phyloP scores from a whole-genome alignment of 2,113 vertebrate species.

The Maccullochella peelii region DNA sequence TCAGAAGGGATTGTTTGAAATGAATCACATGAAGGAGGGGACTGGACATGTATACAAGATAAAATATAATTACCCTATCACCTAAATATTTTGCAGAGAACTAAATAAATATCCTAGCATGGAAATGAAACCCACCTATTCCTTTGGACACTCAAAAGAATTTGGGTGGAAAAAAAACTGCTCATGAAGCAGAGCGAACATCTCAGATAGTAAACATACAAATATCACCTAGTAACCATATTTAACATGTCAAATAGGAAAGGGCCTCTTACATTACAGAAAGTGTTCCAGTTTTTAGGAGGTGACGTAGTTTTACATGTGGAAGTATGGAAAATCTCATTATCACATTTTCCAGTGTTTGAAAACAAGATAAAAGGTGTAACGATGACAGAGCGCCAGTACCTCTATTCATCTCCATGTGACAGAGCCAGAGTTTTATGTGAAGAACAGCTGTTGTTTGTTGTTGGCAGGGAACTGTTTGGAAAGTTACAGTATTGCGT shows the following conservation, averaged over 20 bases:
- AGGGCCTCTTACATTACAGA: constrained; percentile 13
- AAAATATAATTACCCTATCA: constrained; percentile 82
- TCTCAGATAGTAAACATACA: constrained; percentile 58
- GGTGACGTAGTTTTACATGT: constrained; percentile 32
- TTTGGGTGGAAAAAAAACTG: constrained; percentile 46
- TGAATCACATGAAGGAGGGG: constrained; percentile 77
- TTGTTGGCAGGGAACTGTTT: constrained; percentile 59
- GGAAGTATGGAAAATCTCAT: constrained; percentile 52
- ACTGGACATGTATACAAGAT: constrained; percentile 78
- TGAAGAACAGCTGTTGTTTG: constrained; percentile 70
- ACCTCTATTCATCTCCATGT: constrained; percentile 44
- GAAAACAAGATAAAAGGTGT: constrained; percentile 60
- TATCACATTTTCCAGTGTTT: constrained; percentile 55
- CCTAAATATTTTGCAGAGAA: constrained; percentile 81
- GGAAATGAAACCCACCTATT: constrained; percentile 76
- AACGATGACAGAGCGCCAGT: constrained; percentile 26
- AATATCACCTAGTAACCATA: constrained; percentile 42
- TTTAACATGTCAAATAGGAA: constrained; percentile 22
- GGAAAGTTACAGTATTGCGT: constrained; percentile 46
- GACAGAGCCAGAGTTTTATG: constrained; percentile 48
- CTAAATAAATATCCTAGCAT: constrained; percentile 79
- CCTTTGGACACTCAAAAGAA: constrained; percentile 58
- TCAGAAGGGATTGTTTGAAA: constrained; percentile 77
- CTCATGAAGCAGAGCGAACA: constrained; percentile 52
- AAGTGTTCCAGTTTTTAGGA: constrained; percentile 5